Conservation (phyloP, 2,888 invertebrate species). For the Sepioteuthis lessoniana region DNA sequence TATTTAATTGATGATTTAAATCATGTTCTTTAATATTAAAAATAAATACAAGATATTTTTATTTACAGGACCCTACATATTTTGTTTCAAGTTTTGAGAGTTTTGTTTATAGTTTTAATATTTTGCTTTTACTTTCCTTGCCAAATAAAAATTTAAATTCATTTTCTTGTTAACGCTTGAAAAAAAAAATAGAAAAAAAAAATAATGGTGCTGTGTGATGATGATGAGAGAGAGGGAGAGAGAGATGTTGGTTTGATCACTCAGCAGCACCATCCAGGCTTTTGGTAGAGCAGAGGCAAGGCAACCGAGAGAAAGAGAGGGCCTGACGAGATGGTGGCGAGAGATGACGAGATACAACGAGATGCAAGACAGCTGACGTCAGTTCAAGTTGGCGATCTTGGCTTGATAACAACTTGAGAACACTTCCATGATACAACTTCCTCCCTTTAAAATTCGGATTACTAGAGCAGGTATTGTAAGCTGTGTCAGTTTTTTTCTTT, state of each 20-base stretch:
- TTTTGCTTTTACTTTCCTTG: no score
- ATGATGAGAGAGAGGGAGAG: not conserved
- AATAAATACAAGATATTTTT: no score
- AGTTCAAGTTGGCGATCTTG: conserved; percentile 33
- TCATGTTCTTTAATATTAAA: no score
- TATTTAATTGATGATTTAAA: no score
- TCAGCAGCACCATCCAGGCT: no score
- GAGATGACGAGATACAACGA: conserved; percentile 33
- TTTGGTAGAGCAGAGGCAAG: not conserved
- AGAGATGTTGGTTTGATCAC: not conserved
- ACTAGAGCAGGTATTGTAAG: not conserved
- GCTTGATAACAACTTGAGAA: conserved; percentile 4
- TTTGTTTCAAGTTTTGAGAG: no score
- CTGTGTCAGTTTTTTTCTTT: not conserved
- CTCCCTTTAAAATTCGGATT: conserved; percentile 33
- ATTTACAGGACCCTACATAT: no score
- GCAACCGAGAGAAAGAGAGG: not conserved
- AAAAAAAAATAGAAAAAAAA: not conserved
- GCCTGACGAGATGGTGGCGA: not conserved
- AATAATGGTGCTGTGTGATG: not conserved
- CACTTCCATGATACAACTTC: conserved; percentile 33
- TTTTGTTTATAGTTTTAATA: no score
- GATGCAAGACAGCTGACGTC: conserved; percentile 33
- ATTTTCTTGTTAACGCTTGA: not conserved
- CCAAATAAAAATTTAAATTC: no score